These are phyloP conservation scores for Rhinopomastus cyanomelas DNA, from an alignment of 2,113 vertebrate genomes.

Conservation along the genomic window DNA sequence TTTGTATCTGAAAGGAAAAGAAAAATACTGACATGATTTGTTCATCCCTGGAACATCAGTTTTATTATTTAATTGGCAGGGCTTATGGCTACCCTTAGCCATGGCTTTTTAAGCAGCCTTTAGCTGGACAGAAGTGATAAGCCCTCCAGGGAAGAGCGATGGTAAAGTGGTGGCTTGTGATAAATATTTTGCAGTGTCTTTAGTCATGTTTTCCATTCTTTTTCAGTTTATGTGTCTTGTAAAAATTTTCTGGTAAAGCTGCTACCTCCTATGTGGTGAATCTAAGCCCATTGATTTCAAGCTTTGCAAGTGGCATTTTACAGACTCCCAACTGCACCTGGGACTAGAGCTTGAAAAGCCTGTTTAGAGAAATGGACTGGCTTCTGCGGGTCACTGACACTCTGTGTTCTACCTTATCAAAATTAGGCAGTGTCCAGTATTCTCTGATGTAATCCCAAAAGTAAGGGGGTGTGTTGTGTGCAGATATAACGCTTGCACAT, in stretches of 20 bases:
- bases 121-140: constrained; percentile 2
- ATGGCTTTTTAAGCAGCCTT: constrained; percentile 6
- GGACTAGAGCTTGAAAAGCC: background rate
- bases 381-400: constrained; percentile 12
- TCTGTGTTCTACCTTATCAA: constrained; percentile 18
- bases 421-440: background rate
- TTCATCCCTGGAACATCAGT: background rate
- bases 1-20: background rate
- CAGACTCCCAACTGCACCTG: background rate
- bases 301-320: constrained; percentile 34
- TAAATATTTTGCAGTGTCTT: constrained; percentile 6
- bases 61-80: background rate
- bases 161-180: background rate
- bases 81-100: constrained; percentile 21
- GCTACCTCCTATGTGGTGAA: constrained; percentile 3
- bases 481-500: background rate
- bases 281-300: constrained; percentile 31
- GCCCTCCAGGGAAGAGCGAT: background rate
- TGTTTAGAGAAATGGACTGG: constrained; percentile 1
- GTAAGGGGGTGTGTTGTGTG: background rate
- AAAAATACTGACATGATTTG: constrained; percentile 1
- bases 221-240: background rate
- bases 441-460: constrained; percentile 32
- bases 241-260: constrained; percentile 21
- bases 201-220: background rate